phyloP scores from a whole-genome alignment of 1,140 invertebrate genomes.

The Diploscapter pachys region DNA sequence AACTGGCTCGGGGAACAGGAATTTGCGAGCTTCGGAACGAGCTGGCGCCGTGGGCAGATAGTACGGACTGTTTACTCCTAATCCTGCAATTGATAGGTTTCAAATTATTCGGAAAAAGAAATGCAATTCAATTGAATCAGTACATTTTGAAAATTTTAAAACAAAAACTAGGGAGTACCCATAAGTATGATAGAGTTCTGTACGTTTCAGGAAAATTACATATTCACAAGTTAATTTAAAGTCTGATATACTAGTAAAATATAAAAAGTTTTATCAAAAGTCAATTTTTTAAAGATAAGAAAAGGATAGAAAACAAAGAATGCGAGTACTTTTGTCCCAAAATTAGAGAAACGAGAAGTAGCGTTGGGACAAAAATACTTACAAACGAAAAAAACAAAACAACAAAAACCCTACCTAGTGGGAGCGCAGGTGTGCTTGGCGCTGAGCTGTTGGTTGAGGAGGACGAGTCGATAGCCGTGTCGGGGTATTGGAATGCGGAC shows the following conservation, averaged over 20 bases:
- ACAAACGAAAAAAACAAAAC: background rate
- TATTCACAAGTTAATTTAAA: background rate
- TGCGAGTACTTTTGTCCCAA: conserved; percentile 1
- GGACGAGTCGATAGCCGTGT: conserved; percentile 25
- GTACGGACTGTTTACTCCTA: too few relatives aligned
- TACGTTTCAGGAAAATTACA: too few relatives aligned
- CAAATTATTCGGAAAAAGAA: too few relatives aligned
- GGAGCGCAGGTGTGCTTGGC: conserved; percentile 34
- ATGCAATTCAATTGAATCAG: too few relatives aligned
- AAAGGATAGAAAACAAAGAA: background rate
- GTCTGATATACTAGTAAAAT: conserved; percentile 5
- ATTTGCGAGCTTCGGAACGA: too few relatives aligned
- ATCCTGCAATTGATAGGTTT: too few relatives aligned
- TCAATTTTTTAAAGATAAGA: background rate
- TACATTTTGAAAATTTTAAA: background rate
- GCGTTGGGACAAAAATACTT: background rate
- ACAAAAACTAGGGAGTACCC: too few relatives aligned
- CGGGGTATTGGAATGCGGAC: conserved; percentile 33
- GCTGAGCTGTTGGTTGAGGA: conserved; percentile 40
- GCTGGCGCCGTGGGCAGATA: too few relatives aligned
- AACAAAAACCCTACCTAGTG: conserved; percentile 5
- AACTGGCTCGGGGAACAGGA: background rate
- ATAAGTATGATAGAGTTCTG: too few relatives aligned
- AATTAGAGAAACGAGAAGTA: background rate
- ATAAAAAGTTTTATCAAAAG: background rate